Evolutionary conservation across 2,888 invertebrate species (phyloP), one percentile per base, ranked within the genome.

Genomic region (Eretmocerus hayati): DNA sequence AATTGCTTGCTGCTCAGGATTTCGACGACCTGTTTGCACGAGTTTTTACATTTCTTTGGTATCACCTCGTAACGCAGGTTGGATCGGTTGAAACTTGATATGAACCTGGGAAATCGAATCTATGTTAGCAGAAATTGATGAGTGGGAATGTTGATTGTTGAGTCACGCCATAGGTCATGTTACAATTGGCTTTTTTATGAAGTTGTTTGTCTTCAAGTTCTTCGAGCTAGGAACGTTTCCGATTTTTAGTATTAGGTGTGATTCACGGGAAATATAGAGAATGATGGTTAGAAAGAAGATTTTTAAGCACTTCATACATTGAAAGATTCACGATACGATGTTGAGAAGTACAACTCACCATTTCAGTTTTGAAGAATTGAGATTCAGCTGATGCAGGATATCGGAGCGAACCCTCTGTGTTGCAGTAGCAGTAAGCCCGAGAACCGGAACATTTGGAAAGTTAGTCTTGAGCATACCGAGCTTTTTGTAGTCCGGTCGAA

Each of bases 391-490:
- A 61, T 87, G 84, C 48, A 92, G 75, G 56, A 95, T 90, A 67
- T 97, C 96, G 54, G 81, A 78, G 46, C 94, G 81, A 3, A 95
- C 94, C 40, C 92, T 78, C 6, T 90, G 90, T 0, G 94, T 94
- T 11, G 97, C 97, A 0, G 97, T 99, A 9, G 97, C 97, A 0
- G 97, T 97, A 36, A 97, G 75, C 16, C 88, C 89, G 75, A 90
- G 90, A 40, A 89, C 79, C 11, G 87, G 88, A 0, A 88, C 85
- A 31, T 75, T 74, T 0, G 84, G 82, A 69, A 79, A 90, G 44
- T 82, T 80, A 45, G 78, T 72, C 16, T 90, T 78, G 13, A 97
- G 74, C 20, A 81, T 64, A 32, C 77, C 80, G 39, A 96, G 75
- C 56, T 83, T 83, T 62, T 94, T 94, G 75, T 97, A 99, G 72